Percentiles rank a stretch among this genome's conserved stretches.
Conservation (phyloP, 2,888 invertebrate genomes). For the Eupeodes luniger region DNA sequence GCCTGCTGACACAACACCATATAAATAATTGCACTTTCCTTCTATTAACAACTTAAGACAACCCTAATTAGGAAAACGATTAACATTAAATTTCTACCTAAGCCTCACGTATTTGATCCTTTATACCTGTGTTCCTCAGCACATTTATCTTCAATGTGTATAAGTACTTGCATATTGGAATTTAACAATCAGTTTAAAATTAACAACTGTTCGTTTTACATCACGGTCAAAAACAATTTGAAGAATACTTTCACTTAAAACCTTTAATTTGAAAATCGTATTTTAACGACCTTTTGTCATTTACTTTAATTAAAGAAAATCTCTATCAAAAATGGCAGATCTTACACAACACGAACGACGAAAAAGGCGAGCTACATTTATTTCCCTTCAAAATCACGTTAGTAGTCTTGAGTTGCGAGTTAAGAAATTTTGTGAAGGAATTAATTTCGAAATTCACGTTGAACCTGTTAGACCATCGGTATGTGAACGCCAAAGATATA, state of each 20-base stretch:
- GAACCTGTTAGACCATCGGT: neutral
- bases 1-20: no score
- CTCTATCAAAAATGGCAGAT: neutral
- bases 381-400: conserved; percentile 12
- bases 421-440: conserved; percentile 4
- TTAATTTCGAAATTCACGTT: conserved; percentile 24
- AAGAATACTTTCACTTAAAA: neutral
- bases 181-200: neutral
- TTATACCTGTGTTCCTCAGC: neutral
- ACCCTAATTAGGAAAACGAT: neutral
- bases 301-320: neutral
- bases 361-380: neutral
- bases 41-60: no score
- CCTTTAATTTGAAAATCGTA: neutral
- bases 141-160: neutral
- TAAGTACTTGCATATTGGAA: neutral
- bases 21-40: no score
- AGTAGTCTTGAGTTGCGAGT: conserved; percentile 27
- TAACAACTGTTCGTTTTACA: neutral
- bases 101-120: neutral
- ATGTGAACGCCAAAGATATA: neutral
- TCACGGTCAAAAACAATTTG: neutral
- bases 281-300: neutral
- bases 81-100: neutral
- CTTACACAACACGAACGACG: neutral